A percentile compares a stretch with the other conserved stretches of the same genome.
phyloP scores from a whole-genome alignment of 2,113 vertebrate genomes.

The Platysternon megacephalum region DNA sequence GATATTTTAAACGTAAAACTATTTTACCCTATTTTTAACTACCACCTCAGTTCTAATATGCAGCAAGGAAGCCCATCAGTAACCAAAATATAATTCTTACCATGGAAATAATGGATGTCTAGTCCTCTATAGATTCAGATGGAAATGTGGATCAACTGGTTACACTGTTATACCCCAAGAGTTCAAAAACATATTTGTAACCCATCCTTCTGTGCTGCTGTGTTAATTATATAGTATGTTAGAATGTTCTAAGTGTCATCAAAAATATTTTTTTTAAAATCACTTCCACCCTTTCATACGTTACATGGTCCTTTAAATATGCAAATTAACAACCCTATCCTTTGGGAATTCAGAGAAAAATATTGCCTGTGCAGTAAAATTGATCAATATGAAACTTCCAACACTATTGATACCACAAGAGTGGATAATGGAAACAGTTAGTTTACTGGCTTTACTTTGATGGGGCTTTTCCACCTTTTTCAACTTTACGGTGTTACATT shows the following conservation, averaged over 20 bases:
- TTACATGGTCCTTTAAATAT: background rate
- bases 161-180: background rate
- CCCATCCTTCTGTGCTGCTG: background rate
- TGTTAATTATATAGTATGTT: background rate
- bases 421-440: background rate
- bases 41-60: background rate
- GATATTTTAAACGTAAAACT: background rate
- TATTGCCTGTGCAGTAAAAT: background rate
- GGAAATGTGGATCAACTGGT: too few relatives aligned
- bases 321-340: background rate
- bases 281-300: accelerated
- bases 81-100: background rate
- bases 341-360: background rate
- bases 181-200: background rate
- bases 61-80: background rate
- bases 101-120: background rate
- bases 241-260: background rate
- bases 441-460: background rate
- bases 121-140: background rate
- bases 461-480: background rate
- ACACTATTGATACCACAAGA: background rate
- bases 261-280: background rate
- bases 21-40: background rate
- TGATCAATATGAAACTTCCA: background rate
- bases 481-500: background rate